Base-by-base conservation (phyloP, 2,113 vertebrate species). In the Anolis sagrei region DNA sequence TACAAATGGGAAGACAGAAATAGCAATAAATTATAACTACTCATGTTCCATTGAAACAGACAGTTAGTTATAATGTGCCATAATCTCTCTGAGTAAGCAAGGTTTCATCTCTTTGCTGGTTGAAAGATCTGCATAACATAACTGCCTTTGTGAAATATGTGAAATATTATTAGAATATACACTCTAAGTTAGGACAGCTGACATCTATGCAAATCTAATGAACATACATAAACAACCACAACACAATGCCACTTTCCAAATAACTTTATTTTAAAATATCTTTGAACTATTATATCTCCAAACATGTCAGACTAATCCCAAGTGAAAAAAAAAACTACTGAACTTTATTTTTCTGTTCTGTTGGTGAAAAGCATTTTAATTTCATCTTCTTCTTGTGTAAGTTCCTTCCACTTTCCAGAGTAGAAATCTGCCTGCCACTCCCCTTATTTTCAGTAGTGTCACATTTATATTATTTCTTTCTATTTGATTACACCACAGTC, bases 21-120 rank as follows among this genome's bases (percentile, higher is more conserved):
- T 88, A 80, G 16, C 73, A 54, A 76, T 32, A 8, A 14, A 66
- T 87, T 85, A 70, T 82, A 86, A 85, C 0, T 0, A 2, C 3
- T 68, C 29, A 77, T 84, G 80, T 36, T 86, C 32, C 73, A 84
- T 51, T 81, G 44, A 32, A 86, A 13, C 25, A 61, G 18, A 77
- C 1, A 10, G 25, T 32, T 0, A 0, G 79, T 64, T 79, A 62
- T 2, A 82, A 80, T 62, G 72, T 84, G 39, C 1, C 19, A 73
- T 74, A 49, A 88, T 61, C 21, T 34, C 34, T 39, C 19, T 76
- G 25, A 51, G 11, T 51, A 29, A 13, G 44, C 7, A 48, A 49
- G 21, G 44, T 49, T 48, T 75, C 21, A 48, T 49, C 19, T 75
- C 44, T 3, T 9, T 4, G 19, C 72, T 25, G 8, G 2, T 44